Evolutionary conservation across 2,888 invertebrate genomes (phyloP), one percentile per base, ranked within the genome.

Genomic region (Drosophila greeni): DNA sequence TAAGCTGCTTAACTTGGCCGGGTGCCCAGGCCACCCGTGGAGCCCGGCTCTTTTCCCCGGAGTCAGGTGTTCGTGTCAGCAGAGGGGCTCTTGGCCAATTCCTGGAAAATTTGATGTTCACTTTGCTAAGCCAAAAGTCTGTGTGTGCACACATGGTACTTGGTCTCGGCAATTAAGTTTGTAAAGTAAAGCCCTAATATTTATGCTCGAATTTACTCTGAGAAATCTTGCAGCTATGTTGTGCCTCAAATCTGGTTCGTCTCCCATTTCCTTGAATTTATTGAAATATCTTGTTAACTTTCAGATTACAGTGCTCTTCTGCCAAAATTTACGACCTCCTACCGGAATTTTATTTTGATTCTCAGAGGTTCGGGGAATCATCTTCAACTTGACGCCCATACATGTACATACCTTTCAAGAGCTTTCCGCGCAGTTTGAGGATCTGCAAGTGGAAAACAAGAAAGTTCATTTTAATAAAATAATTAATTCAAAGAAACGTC

Each of bases 371-470:
- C 24, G 11, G 23, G 37, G 11, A 48, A 37, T 9, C 39, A n/a
- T 36, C 9, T 26, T 11, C 20, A 14, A 43, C 42, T 37, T n/a
- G 26, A 29, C 18, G 20, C n/a, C 4, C 24, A n/a, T 26, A 42
- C 33, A 33, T 42, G n/a, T 36, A 39, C 74, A 55, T 65, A 75
- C 80, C 80, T 65, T 52, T 42, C 20, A 18, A n/a, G 33, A 26
- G 36, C 11, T 16, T 20, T 24, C 18, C 12, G 7, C n/a, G 20
- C n/a, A 47, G 52, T 16, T 34, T 4, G 2, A 14, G 23, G 12
- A 33, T 24, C 75, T 79, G 76, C 12, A 79, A 75, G 37, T 49
- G 47, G 48, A 68, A 47, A 34, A 33, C 8, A 24, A 18, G 23
- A 62, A 12, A 52, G 42, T 52, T 64, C 23, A 24, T 51, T 42